Evolutionary conservation across 1,140 invertebrate genomes (phyloP).

Genomic region (Drosophila sulfurigaster): DNA sequence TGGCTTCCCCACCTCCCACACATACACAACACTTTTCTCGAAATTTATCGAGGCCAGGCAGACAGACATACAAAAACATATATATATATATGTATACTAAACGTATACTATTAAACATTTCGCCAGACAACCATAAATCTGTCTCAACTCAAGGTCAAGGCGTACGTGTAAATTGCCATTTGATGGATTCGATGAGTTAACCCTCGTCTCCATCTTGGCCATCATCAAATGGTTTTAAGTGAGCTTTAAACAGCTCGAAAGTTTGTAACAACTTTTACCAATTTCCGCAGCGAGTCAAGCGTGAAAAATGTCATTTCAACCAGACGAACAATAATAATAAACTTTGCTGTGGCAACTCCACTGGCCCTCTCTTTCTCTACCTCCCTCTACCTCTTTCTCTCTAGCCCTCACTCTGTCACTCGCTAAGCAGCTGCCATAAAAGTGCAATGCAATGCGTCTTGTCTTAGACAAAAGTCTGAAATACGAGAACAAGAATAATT

Average conservation of each 20-base stretch:
- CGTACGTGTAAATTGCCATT: conserved; percentile 69
- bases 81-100: too few relatives aligned
- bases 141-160: conserved; percentile 66
- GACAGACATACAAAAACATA: background rate
- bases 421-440: conserved; percentile 65
- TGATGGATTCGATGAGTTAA: conserved; percentile 54
- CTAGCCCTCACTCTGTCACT: background rate
- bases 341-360: conserved; percentile 34
- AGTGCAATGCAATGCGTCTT: conserved; percentile 46
- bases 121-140: conserved; percentile 74
- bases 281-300: conserved; percentile 39
- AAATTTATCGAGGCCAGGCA: conserved; percentile 69
- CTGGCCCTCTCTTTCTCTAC: background rate
- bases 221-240: conserved; percentile 2
- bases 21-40: conserved; percentile 48
- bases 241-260: conserved; percentile 30
- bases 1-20: conserved; percentile 9
- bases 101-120: conserved; percentile 21
- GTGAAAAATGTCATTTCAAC: conserved; percentile 49
- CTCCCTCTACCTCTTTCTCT: background rate
- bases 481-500: conserved; percentile 56
- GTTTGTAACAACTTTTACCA: conserved; percentile 60
- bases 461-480: conserved; percentile 26
- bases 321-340: conserved; percentile 24
- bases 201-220: background rate